Evolutionary conservation across 2,113 vertebrate genomes (phyloP).

Genomic region (Meles meles): DNA sequence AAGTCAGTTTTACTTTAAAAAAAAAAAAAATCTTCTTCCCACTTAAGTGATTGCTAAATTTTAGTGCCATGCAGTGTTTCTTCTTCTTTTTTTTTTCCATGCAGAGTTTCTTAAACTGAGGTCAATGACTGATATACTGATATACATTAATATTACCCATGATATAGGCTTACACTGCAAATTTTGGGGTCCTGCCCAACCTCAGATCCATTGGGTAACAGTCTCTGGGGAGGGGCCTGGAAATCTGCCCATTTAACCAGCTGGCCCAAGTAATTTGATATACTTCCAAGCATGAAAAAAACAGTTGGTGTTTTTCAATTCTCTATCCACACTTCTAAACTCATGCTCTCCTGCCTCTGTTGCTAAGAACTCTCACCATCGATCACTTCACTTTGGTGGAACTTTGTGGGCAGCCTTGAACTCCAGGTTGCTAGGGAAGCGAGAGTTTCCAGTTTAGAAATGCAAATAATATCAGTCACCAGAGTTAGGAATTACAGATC

Average conservation of each 20-base stretch:
- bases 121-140: not conserved
- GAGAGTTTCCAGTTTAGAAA: not conserved
- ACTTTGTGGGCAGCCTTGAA: not conserved
- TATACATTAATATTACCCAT: not conserved
- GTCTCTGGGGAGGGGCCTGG: not conserved
- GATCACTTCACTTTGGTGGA: not conserved
- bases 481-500: not conserved
- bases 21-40: not conserved
- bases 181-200: not conserved
- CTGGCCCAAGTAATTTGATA: not conserved
- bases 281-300: not conserved
- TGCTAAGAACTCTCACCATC: not conserved
- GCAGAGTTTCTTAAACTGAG: not conserved
- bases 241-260: not conserved
- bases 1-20: not conserved
- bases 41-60: not conserved
- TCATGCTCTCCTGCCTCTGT: not conserved
- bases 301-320: not conserved
- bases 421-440: not conserved
- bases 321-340: not conserved
- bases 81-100: not conserved
- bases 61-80: not conserved
- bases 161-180: not conserved
- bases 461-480: not conserved
- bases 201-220: not conserved